Conservation (phyloP, 2,797 vertebrate species). For the Pantherophis alleghaniensis region DNA sequence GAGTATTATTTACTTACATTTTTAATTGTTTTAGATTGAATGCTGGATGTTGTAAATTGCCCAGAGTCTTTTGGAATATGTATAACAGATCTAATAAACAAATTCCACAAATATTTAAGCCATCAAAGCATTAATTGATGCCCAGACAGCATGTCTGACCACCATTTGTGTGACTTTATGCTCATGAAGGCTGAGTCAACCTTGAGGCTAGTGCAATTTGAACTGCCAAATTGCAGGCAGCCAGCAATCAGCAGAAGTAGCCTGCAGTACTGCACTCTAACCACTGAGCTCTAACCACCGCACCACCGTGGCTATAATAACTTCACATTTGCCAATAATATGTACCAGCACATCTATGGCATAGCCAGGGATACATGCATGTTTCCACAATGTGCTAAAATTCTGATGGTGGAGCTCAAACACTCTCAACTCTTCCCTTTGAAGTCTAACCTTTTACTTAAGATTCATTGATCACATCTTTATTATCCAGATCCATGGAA, state of each 20-base stretch:
- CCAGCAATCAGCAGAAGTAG: too few species aligned
- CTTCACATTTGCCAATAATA: not conserved
- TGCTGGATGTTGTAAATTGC: not conserved
- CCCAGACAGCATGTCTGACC: not conserved
- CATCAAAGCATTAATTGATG: not conserved
- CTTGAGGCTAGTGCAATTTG: too few species aligned
- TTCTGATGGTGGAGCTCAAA: not conserved
- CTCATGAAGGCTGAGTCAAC: not conserved
- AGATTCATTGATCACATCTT: not conserved
- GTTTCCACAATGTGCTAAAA: not conserved
- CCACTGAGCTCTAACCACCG: too few species aligned
- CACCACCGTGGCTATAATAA: not conserved
- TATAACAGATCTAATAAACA: not conserved
- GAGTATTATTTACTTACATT: not conserved
- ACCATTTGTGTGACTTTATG: not conserved
- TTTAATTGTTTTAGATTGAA: not conserved
- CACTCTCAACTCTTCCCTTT: not conserved
- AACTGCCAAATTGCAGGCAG: too few species aligned
- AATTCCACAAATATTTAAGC: not conserved
- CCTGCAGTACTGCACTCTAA: too few species aligned
- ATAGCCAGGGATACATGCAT: not conserved
- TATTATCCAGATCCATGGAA: not conserved
- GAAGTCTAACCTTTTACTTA: not conserved
- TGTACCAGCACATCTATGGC: not conserved
- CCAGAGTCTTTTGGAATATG: not conserved